Conservation (phyloP, 2,797 vertebrate genomes). For the Otolemur crassicaudatus region DNA sequence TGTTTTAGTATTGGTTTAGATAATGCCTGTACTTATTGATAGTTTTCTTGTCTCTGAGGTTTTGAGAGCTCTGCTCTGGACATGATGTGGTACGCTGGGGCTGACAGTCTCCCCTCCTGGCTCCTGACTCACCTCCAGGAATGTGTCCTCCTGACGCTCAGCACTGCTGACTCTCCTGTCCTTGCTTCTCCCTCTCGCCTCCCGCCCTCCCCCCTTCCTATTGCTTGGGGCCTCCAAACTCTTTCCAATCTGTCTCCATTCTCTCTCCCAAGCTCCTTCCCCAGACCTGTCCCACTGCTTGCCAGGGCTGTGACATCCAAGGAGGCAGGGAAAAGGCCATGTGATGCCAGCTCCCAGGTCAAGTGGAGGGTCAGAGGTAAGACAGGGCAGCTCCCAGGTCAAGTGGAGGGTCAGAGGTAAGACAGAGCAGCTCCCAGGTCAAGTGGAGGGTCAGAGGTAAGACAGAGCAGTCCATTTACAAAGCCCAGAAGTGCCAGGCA, state of each 20-base stretch:
- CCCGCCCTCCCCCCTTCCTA: no score
- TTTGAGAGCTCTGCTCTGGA: background rate
- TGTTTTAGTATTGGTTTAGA: background rate
- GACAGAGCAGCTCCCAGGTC: rapidly evolving
- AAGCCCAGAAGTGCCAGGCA: background rate
- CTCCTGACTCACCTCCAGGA: background rate
- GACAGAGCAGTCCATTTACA: background rate
- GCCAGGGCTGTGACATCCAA: background rate
- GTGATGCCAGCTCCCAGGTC: rapidly evolving
- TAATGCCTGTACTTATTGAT: rapidly evolving
- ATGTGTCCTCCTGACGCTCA: no score
- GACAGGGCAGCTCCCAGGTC: rapidly evolving
- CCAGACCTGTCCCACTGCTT: rapidly evolving
- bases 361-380: no score
- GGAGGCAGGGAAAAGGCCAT: background rate
- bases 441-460: background rate
- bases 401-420: no score
- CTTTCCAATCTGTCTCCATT: background rate
- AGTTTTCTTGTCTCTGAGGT: background rate
- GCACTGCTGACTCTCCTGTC: no score
- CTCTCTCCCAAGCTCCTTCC: background rate
- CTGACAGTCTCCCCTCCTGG: background rate
- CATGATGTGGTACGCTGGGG: no score
- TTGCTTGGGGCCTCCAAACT: no score
- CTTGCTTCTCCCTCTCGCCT: background rate